Evolutionary conservation across 2,797 vertebrate genomes (phyloP), one percentile per base, ranked within the genome.

Genomic region (Emys orbicularis): DNA sequence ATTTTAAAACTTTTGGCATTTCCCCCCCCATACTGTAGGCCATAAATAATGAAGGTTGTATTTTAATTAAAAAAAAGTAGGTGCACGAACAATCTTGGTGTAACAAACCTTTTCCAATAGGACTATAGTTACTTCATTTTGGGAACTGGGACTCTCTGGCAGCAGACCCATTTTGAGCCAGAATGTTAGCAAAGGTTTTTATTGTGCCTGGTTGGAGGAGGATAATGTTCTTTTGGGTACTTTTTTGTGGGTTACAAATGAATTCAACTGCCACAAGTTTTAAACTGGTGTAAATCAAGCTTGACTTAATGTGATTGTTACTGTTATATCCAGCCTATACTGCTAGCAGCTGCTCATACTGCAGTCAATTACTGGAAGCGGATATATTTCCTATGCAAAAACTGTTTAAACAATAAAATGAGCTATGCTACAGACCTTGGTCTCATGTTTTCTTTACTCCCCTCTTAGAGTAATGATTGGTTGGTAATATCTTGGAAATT

Each of bases 311-410:
- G 99, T 99, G 99, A 99, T 99, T 99, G 99, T 99, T 99, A 99
- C 99, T 99, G 99, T 99, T 99, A 99, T 99, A 99, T 99, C 99
- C 99, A 99, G 99, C 99, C 99, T 99, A 99, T 99, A 99, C 99
- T 99, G 99, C 99, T 99, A 99, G 99, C 99, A 99, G 99, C 99
- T 99, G 99, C 99, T 99, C 99, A 99, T 99, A 99, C 99, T 99
- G 99, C 99, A 99, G 99, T 99, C 99, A 99, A 99, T 99, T 99
- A 99, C 99, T 99, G 99, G 99, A 99, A 99, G 99, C 99, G 99
- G 99, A 99, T 99, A 99, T 99, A 99, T 99, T 99, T 99, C 99
- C 99, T 99, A 99, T 99, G 99, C 99, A 99, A 99, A 98, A 99
- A 99, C 99, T 99, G 99, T 99, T 99, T 99, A 99, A 99, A 99